Evolutionary conservation across 2,888 invertebrate genomes (phyloP).

Genomic region (Andrena minutula): DNA sequence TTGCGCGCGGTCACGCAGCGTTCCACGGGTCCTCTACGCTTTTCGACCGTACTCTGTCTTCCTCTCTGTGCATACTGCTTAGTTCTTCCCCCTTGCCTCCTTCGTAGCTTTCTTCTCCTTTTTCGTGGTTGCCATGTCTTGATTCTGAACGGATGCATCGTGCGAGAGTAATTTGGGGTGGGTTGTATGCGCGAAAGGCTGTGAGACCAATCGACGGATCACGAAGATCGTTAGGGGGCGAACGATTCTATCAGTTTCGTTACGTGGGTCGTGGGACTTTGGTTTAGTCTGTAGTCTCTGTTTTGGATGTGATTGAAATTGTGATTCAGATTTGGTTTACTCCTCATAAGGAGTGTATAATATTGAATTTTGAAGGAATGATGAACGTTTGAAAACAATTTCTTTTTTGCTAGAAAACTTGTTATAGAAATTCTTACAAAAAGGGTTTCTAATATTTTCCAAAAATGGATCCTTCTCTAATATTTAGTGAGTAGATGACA

Average conservation of each 20-base stretch:
- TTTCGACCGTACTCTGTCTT: conserved; percentile 20
- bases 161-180: conserved; percentile 27
- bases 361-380: too few relatives aligned
- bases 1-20: conserved; percentile 54
- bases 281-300: background rate
- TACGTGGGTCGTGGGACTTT: too few relatives aligned
- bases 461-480: too few relatives aligned
- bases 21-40: conserved; percentile 41
- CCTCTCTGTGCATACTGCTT: background rate
- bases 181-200: background rate
- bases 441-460: too few relatives aligned
- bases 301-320: background rate
- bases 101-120: conserved; percentile 3
- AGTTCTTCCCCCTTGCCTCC: conserved; percentile 3
- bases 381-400: too few relatives aligned
- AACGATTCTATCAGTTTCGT: conserved; percentile 19
- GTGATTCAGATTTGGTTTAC: background rate
- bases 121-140: conserved; percentile 18
- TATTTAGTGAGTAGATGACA: too few relatives aligned
- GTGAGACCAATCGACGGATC: conserved; percentile 20
- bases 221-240: conserved; percentile 46
- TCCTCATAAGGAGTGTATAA: background rate
- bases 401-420: too few relatives aligned
- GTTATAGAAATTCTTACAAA: too few relatives aligned
- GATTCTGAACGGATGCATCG: background rate